phyloP scores from a whole-genome alignment of 2,113 vertebrate species.

The Sula dactylatra region DNA sequence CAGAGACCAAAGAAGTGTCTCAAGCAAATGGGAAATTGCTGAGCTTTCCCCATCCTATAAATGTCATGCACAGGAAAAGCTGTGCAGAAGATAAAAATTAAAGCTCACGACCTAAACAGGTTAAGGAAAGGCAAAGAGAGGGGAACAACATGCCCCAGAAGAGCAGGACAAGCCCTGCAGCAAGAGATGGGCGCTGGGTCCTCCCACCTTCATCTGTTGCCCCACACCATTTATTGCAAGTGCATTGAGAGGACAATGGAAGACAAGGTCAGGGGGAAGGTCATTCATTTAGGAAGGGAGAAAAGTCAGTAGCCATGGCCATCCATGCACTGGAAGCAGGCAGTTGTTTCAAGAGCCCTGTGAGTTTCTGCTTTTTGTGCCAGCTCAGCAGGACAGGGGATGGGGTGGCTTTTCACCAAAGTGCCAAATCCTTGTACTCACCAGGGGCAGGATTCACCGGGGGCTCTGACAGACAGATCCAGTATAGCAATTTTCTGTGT shows the following conservation, averaged over 20 bases:
- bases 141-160: not conserved
- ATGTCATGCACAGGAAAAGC: not conserved
- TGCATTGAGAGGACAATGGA: not conserved
- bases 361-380: not conserved
- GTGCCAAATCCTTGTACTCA: not conserved
- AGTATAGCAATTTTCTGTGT: not conserved
- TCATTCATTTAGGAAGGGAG: not conserved
- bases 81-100: not conserved
- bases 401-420: not conserved
- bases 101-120: not conserved
- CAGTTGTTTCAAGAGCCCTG: not conserved
- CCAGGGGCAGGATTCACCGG: accelerated
- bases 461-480: not conserved
- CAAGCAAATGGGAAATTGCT: not conserved
- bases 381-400: not conserved
- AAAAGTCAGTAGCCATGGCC: not conserved
- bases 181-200: not conserved
- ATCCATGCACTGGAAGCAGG: not conserved
- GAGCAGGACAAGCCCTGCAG: not conserved
- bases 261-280: not conserved
- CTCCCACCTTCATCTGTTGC: not conserved
- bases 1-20: not conserved
- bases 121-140: not conserved
- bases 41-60: not conserved
- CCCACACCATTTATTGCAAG: not conserved